Evolutionary conservation across 2,113 vertebrate genomes (phyloP).

Genomic region (Gavialis gangeticus): DNA sequence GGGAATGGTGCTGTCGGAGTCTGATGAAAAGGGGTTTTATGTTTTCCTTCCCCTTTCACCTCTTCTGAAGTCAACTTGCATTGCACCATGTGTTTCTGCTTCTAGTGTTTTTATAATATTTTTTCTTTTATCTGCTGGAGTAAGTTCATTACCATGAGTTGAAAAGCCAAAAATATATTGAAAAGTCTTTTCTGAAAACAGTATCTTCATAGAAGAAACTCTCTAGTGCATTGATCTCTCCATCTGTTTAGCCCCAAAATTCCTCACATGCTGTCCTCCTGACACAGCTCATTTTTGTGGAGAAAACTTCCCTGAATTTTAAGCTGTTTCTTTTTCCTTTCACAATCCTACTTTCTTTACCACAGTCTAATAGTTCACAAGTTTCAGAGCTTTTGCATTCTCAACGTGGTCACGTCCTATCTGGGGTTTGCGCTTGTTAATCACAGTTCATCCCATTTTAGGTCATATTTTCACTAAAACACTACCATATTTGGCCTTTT

Average conservation of each 20-base stretch:
- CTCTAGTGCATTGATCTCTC: not conserved
- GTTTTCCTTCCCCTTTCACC: not conserved
- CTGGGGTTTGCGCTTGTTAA: not conserved
- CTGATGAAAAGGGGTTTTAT: rapidly evolving
- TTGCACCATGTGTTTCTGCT: rapidly evolving
- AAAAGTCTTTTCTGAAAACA: not conserved
- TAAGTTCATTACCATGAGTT: rapidly evolving
- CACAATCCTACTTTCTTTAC: not conserved
- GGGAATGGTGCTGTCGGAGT: not conserved
- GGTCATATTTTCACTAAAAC: conserved; percentile 14
- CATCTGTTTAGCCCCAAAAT: rapidly evolving
- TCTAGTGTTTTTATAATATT: not conserved
- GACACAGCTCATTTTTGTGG: not conserved
- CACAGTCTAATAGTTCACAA: rapidly evolving
- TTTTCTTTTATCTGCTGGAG: not conserved
- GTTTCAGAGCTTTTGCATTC: not conserved
- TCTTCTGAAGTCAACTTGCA: rapidly evolving
- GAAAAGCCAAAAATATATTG: not conserved
- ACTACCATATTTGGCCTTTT: conserved; percentile 61
- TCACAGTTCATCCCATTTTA: conserved; percentile 50
- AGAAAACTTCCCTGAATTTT: not conserved
- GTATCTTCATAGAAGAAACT: not conserved
- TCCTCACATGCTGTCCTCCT: not conserved
- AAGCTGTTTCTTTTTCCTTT: not conserved
- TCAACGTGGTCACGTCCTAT: not conserved